Percentiles rank a stretch among this genome's conserved stretches.
These are phyloP conservation scores for Ptilorrhoa leucosticta DNA, from an alignment of 2,113 vertebrate species.

Conservation along the genomic window DNA sequence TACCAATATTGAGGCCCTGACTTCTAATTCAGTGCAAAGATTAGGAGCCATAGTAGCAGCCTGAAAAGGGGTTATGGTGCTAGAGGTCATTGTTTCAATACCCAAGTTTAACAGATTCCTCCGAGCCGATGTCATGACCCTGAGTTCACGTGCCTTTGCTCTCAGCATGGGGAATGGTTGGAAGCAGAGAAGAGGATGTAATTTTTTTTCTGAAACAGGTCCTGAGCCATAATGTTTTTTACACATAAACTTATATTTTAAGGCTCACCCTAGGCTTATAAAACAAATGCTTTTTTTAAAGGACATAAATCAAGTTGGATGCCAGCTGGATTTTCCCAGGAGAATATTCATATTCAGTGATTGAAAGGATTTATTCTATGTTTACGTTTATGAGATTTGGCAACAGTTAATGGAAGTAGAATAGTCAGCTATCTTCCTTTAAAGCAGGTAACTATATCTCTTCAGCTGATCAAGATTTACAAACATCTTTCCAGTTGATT, in stretches of 20 bases:
- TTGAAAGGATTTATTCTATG: constrained; percentile 23
- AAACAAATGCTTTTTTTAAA: constrained; percentile 25
- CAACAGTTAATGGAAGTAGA: constrained; percentile 36
- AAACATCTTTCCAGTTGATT: constrained; percentile 26
- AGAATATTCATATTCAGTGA: constrained; percentile 22
- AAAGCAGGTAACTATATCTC: constrained; percentile 39
- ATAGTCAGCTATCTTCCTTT: constrained; percentile 44
- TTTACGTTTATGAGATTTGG: constrained; percentile 54
- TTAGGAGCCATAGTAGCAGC: neutral
- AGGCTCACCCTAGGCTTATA: neutral
- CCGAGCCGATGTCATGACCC: neutral
- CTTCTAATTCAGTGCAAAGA: neutral
- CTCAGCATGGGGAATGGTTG: neutral
- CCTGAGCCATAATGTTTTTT: constrained; percentile 10
- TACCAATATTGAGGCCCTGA: neutral
- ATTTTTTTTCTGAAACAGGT: neutral
- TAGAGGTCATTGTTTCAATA: neutral
- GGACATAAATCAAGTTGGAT: constrained; percentile 22
- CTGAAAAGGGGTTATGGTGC: neutral
- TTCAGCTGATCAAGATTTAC: constrained; percentile 17
- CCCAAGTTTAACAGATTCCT: neutral
- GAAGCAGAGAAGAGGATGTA: neutral
- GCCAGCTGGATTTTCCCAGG: constrained; percentile 4
- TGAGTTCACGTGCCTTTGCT: neutral
- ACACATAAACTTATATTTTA: constrained; percentile 5